Evolutionary conservation across 2,113 vertebrate genomes (phyloP).

Genomic region (Tyto alba): DNA sequence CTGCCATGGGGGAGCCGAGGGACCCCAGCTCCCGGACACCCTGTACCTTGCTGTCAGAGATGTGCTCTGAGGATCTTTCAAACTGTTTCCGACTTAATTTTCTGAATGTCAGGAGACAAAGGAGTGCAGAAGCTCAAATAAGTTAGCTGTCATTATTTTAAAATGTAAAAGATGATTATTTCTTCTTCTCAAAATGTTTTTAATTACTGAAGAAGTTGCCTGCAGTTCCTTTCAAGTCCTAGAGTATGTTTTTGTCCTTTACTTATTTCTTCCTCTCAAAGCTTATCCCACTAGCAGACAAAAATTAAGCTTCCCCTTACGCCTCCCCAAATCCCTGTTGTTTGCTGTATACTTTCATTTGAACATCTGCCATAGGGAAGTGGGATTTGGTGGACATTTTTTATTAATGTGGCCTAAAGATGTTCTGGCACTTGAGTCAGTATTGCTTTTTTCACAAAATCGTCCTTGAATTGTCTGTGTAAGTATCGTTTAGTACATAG

Average conservation of each 20-base stretch:
- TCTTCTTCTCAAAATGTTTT: not conserved
- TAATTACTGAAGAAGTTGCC: not conserved
- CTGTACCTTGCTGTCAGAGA: not conserved
- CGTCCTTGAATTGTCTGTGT: not conserved
- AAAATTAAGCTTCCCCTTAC: not conserved
- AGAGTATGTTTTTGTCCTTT: not conserved
- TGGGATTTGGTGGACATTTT: not conserved
- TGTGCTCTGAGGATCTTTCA: not conserved
- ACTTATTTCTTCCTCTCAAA: not conserved
- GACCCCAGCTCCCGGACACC: not conserved
- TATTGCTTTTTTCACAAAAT: not conserved
- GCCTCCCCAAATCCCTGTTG: not conserved
- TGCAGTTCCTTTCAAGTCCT: not conserved
- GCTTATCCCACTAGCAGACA: not conserved
- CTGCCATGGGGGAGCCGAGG: fast-evolving
- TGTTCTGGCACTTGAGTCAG: not conserved
- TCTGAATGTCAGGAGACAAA: not conserved
- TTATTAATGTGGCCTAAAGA: not conserved
- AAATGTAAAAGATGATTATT: not conserved
- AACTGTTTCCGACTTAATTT: not conserved
- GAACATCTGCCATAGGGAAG: not conserved
- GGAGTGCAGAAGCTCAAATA: not conserved
- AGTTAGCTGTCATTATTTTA: not conserved
- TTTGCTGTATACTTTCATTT: not conserved
- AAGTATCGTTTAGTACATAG: not conserved